phyloP scores from a whole-genome alignment of 2,888 invertebrate species.

The Philhelius pedissequus region DNA sequence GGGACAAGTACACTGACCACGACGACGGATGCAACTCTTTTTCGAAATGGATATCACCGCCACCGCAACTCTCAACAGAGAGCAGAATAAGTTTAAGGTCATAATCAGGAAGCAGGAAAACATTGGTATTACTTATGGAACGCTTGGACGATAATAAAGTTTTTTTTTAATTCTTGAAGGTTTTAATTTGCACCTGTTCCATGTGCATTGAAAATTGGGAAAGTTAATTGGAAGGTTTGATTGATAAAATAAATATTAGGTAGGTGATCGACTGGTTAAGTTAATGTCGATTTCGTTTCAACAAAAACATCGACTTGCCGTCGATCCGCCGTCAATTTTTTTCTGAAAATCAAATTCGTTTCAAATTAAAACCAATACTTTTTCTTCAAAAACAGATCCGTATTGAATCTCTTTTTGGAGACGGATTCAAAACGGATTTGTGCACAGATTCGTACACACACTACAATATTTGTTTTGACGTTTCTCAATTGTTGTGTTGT shows the following conservation, averaged over 20 bases:
- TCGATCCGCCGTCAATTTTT: no score
- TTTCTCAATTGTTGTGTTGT: no score
- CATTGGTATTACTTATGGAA: constrained; percentile 25
- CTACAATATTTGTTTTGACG: no score
- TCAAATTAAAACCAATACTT: no score
- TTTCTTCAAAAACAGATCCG: no score
- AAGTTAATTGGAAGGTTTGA: constrained; percentile 45
- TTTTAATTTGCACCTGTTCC: constrained; percentile 46
- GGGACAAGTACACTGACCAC: constrained; percentile 15
- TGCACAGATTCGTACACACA: no score
- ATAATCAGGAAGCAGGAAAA: constrained; percentile 47
- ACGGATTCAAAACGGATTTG: no score
- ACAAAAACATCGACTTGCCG: no score
- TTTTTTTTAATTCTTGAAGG: constrained; percentile 7
- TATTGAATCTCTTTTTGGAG: no score
- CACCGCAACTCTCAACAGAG: neutral
- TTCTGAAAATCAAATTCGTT: no score
- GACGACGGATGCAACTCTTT: neutral
- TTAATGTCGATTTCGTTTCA: no score
- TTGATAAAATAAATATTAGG: constrained; percentile 11
- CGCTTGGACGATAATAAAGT: constrained; percentile 12
- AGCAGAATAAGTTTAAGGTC: constrained; percentile 60
- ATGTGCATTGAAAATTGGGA: constrained; percentile 32
- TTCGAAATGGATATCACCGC: neutral
- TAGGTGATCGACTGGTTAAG: neutral